These are phyloP conservation scores for Lacanobia oleracea DNA, from an alignment of 2,888 invertebrate species.

Conservation along the genomic window DNA sequence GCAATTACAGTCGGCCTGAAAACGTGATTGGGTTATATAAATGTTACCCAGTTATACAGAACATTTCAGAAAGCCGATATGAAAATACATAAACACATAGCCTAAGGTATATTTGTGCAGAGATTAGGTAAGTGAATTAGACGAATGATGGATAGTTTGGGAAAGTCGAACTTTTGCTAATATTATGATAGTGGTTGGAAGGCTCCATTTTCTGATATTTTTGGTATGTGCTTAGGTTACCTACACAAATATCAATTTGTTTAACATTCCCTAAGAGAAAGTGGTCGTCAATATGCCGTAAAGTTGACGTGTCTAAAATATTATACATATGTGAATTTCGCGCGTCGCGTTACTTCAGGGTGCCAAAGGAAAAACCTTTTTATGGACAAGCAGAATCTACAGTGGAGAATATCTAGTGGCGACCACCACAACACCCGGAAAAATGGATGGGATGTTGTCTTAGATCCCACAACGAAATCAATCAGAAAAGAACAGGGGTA, in stretches of 20 bases:
- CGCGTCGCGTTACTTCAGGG: slow-evolving; percentile 2
- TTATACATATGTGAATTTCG: slow-evolving; percentile 35
- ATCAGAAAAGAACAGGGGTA: background rate
- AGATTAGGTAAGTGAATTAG: slow-evolving; percentile 60
- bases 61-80: slow-evolving; percentile 34
- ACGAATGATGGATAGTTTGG: slow-evolving; percentile 61
- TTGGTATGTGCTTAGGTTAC: slow-evolving; percentile 21
- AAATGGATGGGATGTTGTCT: background rate
- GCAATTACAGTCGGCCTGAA: slow-evolving; percentile 14
- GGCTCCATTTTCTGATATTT: slow-evolving; percentile 20
- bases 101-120: slow-evolving; percentile 51
- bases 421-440: background rate
- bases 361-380: background rate
- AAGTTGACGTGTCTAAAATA: slow-evolving; percentile 47
- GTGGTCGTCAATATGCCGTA: slow-evolving; percentile 27
- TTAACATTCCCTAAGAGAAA: slow-evolving; percentile 21
- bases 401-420: background rate
- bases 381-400: background rate
- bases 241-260: slow-evolving; percentile 46
- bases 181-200: slow-evolving; percentile 38
- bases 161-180: slow-evolving; percentile 54
- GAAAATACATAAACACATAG: slow-evolving; percentile 30
- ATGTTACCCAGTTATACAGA: slow-evolving; percentile 29
- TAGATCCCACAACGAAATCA: background rate
- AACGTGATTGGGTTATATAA: slow-evolving; percentile 44